Evolutionary conservation across 2,888 invertebrate genomes (phyloP).

Genomic region (Crocallis elinguaria): DNA sequence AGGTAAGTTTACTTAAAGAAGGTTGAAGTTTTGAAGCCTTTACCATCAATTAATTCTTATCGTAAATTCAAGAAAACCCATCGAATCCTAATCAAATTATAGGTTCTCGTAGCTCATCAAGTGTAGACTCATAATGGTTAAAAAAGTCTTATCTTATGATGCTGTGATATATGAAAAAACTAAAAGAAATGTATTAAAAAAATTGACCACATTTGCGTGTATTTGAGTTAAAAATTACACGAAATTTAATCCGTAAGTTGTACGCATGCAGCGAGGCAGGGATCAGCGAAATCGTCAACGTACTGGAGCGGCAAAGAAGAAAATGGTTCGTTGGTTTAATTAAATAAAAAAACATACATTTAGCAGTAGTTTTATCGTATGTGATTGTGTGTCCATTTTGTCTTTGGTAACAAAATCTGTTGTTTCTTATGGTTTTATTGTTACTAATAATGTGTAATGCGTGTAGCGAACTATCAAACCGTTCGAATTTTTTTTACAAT

Average conservation of each 20-base stretch:
- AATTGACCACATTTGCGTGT: not conserved
- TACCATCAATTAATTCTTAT: too few relatives aligned
- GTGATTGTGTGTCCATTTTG: slow-evolving; percentile 76
- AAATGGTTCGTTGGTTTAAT: slow-evolving; percentile 70
- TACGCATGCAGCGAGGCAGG: slow-evolving; percentile 82
- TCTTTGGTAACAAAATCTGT: slow-evolving; percentile 59
- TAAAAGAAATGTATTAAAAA: too few relatives aligned
- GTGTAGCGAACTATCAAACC: too few relatives aligned
- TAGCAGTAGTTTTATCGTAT: slow-evolving; percentile 52
- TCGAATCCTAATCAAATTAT: too few relatives aligned
- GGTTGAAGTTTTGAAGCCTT: too few relatives aligned
- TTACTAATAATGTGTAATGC: not conserved
- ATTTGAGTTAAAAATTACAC: slow-evolving; percentile 27
- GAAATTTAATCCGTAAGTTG: slow-evolving; percentile 68
- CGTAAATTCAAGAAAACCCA: too few relatives aligned
- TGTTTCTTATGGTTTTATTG: slow-evolving; percentile 36
- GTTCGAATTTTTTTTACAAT: too few relatives aligned
- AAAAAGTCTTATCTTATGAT: too few relatives aligned
- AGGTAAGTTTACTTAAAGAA: too few relatives aligned
- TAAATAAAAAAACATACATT: slow-evolving; percentile 29
- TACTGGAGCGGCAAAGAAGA: slow-evolving; percentile 83
- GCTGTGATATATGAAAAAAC: too few relatives aligned
- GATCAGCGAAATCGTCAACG: slow-evolving; percentile 75
- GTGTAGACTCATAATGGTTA: too few relatives aligned
- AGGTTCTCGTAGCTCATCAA: too few relatives aligned